Evolutionary conservation across 2,888 invertebrate species (phyloP).

Genomic region (Amphiduros pacificus): DNA sequence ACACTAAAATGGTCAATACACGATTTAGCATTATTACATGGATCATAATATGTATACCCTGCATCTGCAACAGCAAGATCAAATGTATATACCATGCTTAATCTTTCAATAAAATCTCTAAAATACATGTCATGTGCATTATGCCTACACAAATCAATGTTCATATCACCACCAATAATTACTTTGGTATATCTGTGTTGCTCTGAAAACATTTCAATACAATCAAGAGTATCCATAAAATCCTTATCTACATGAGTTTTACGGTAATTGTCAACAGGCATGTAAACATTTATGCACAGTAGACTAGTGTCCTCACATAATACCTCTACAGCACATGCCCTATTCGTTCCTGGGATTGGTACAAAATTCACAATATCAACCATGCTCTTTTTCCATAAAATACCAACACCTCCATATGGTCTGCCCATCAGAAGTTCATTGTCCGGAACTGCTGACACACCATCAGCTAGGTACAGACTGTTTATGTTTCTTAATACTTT

Average conservation of each 20-base stretch:
- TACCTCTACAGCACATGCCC: not conserved
- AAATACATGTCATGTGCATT: not conserved
- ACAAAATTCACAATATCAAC: not conserved
- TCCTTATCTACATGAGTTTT: not conserved
- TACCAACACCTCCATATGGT: not conserved
- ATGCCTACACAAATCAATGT: not conserved
- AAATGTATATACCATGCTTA: not conserved
- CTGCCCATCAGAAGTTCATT: not conserved
- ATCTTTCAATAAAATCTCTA: not conserved
- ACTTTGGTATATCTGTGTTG: not conserved
- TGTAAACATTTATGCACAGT: not conserved
- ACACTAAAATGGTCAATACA: not conserved
- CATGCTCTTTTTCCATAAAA: not conserved
- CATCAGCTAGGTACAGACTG: not conserved
- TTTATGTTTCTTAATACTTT: not conserved
- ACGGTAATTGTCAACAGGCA: not conserved
- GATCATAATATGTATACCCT: not conserved
- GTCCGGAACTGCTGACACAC: not conserved
- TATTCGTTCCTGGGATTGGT: not conserved
- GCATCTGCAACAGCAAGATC: not conserved
- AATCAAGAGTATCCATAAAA: not conserved
- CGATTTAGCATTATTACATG: not conserved
- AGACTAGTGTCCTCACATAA: not conserved
- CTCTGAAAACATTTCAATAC: not conserved
- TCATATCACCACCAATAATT: not conserved